Conservation (phyloP, 2,113 vertebrate genomes). For the rat (Rattus norvegicus) region DNA sequence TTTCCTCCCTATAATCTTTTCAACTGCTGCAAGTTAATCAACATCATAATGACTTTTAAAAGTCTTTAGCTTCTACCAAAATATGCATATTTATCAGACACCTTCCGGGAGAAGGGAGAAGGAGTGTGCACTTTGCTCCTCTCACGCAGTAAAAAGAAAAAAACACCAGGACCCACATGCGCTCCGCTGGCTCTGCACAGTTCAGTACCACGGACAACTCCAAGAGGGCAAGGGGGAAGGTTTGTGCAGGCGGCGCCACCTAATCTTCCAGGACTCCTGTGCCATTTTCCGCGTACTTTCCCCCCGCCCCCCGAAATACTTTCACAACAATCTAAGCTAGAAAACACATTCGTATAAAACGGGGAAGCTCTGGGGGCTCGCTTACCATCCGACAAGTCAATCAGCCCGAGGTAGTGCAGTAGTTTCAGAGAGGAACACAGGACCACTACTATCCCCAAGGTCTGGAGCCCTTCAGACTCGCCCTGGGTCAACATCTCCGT, state of each 20-base stretch:
- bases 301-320: background rate
- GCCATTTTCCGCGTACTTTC: background rate
- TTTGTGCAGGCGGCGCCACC: accelerated
- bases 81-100: background rate
- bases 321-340: background rate
- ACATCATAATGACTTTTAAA: constrained; percentile 5
- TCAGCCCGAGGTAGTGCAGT: constrained; percentile 93
- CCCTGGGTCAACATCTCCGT: constrained; percentile 86
- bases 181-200: accelerated
- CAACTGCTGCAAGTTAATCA: constrained; percentile 2
- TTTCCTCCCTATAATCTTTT: constrained; percentile 16
- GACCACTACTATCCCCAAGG: constrained; percentile 91
- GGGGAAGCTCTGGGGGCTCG: constrained; percentile 68
- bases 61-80: background rate
- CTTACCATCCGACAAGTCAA: constrained; percentile 94
- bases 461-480: constrained; percentile 91
- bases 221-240: accelerated
- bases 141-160: background rate
- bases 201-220: constrained; percentile 69
- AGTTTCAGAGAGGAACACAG: constrained; percentile 93
- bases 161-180: background rate
- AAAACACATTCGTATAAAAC: constrained; percentile 32
- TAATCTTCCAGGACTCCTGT: background rate
- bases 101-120: background rate
- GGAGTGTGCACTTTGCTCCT: background rate